Evolutionary conservation across 1,140 invertebrate species (phyloP).

Genomic region (Magallana gigas): DNA sequence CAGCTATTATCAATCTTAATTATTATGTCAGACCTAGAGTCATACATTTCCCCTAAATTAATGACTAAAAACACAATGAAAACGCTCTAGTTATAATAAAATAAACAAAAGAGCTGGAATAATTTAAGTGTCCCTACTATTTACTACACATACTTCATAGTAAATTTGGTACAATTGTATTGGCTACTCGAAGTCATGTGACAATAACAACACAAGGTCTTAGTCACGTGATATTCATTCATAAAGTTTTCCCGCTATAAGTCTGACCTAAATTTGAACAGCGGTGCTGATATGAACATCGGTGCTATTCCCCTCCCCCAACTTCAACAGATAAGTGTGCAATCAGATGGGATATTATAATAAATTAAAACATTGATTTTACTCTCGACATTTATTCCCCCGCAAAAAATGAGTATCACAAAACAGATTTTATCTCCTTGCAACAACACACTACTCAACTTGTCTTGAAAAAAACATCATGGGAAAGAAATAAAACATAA

Average conservation of each 20-base stretch:
- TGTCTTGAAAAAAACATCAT: neutral
- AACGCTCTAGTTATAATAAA: too few relatives aligned
- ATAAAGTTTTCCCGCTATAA: neutral
- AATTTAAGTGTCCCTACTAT: too few relatives aligned
- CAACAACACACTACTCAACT: neutral
- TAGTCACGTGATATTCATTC: slow-evolving; percentile 6
- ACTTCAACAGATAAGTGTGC: neutral
- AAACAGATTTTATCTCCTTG: neutral
- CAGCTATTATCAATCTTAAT: too few relatives aligned
- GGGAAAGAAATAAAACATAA: neutral
- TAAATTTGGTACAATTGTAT: too few relatives aligned
- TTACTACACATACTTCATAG: too few relatives aligned
- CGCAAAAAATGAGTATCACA: neutral
- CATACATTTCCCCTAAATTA: too few relatives aligned
- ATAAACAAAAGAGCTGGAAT: too few relatives aligned
- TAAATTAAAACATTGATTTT: neutral
- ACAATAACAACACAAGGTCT: neutral
- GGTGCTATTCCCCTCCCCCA: neutral
- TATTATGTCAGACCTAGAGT: too few relatives aligned
- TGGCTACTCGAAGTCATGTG: neutral
- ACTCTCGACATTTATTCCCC: neutral
- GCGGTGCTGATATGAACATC: neutral
- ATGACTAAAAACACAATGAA: too few relatives aligned
- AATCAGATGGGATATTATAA: neutral
- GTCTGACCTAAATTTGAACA: slow-evolving; percentile 11